These are phyloP conservation scores for Acrobasis suavella DNA, from an alignment of 2,888 invertebrate genomes.

Conservation along the genomic window DNA sequence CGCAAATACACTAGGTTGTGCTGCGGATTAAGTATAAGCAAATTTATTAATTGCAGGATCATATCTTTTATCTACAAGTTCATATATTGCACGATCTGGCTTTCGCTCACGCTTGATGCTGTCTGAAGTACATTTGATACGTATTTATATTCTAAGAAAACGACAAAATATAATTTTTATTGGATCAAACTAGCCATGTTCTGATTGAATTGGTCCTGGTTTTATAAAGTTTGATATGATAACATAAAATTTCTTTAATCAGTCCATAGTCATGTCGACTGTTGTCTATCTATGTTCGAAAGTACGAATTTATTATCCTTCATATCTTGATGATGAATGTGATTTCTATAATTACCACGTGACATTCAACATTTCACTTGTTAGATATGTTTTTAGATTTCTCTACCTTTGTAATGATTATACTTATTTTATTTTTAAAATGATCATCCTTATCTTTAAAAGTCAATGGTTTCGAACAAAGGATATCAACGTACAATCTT, in stretches of 20 bases:
- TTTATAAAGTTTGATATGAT: too few relatives aligned
- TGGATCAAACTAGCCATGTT: too few relatives aligned
- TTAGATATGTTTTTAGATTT: neutral
- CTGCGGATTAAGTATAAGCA: conserved; percentile 5
- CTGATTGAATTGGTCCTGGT: too few relatives aligned
- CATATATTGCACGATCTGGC: neutral
- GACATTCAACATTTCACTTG: neutral
- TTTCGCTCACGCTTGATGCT: neutral
- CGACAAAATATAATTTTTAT: too few relatives aligned
- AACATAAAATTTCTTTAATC: too few relatives aligned
- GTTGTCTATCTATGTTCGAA: too few relatives aligned
- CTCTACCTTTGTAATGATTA: neutral
- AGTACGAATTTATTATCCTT: too few relatives aligned
- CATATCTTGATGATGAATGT: too few relatives aligned
- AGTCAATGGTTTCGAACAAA: conserved; percentile 15
- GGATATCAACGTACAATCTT: conserved; percentile 19
- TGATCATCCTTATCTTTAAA: conserved; percentile 9
- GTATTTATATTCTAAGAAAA: too few relatives aligned
- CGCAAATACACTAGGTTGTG: conserved; percentile 22
- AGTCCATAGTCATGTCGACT: too few relatives aligned
- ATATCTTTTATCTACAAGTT: neutral
- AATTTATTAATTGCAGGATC: conserved; percentile 15
- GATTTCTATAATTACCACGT: neutral
- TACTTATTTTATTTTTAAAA: neutral
- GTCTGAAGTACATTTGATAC: too few relatives aligned